Conservation (phyloP, 64 coral and sea anemone species). For the Pocillopora damicornis region DNA sequence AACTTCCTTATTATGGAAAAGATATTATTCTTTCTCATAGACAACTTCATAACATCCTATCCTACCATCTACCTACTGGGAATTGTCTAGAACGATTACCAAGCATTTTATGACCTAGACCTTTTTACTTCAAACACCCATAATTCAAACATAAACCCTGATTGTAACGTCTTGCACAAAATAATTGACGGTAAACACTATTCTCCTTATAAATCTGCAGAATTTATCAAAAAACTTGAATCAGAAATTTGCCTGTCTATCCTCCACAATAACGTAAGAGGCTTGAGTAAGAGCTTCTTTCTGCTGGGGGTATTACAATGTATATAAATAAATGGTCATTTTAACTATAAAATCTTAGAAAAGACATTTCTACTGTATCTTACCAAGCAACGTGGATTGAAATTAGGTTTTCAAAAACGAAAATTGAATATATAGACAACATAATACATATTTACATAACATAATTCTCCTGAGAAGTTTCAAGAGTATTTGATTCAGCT, state of each 20-base stretch:
- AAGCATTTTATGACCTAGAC: neutral
- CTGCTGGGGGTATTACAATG: neutral
- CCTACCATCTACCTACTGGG: too few relatives aligned
- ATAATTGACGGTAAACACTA: neutral
- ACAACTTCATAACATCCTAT: too few relatives aligned
- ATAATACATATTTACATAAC: neutral
- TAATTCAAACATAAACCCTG: constrained; percentile 1
- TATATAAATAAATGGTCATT: neutral
- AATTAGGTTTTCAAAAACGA: neutral
- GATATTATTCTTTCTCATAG: too few relatives aligned
- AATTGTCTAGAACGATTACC: too few relatives aligned
- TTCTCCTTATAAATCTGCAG: constrained; percentile 5
- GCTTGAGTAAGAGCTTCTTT: neutral
- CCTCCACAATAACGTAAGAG: constrained; percentile 4
- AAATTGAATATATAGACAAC: neutral
- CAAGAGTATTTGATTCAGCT: neutral
- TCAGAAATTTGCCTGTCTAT: neutral
- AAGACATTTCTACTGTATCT: neutral
- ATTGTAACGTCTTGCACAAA: neutral
- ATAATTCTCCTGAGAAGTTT: constrained; percentile 10
- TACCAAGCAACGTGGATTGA: too few relatives aligned
- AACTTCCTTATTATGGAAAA: too few relatives aligned
- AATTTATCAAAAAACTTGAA: constrained; percentile 1
- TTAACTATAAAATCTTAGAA: constrained; percentile 1
- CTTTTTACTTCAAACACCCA: neutral